Percentiles rank a stretch among this genome's conserved stretches.
Conservation (phyloP, 2,888 invertebrate genomes). For the Sylvicola fuscatus region DNA sequence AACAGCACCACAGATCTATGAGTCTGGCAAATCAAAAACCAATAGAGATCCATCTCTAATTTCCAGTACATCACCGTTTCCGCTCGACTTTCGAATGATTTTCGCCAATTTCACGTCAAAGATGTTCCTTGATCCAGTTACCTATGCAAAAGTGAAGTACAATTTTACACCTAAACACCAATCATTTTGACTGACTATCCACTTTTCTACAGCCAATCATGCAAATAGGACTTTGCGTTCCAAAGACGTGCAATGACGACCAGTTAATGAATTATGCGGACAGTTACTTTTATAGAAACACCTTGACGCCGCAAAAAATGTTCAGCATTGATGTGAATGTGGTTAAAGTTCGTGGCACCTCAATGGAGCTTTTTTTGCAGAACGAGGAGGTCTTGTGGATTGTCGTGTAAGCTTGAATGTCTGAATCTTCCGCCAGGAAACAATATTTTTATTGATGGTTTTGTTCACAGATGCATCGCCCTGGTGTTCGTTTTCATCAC, state of each 20-base stretch:
- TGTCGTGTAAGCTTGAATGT: too few relatives aligned
- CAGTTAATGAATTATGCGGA: slow-evolving; percentile 2
- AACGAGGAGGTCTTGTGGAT: too few relatives aligned
- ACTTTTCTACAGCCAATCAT: slow-evolving; percentile 2
- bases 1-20: neutral
- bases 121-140: slow-evolving; percentile 1
- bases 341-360: neutral
- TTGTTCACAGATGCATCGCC: too few relatives aligned
- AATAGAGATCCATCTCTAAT: too few relatives aligned
- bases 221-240: slow-evolving; percentile 5
- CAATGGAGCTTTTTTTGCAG: too few relatives aligned
- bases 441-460: too few relatives aligned
- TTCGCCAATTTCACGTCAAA: slow-evolving; percentile 4
- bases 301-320: slow-evolving; percentile 1
- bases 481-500: too few relatives aligned
- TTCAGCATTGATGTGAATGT: slow-evolving; percentile 1
- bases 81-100: slow-evolving; percentile 3
- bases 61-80: neutral
- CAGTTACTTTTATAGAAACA: slow-evolving; percentile 1
- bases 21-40: too few relatives aligned
- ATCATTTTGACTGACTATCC: neutral
- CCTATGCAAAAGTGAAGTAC: neutral
- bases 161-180: too few relatives aligned
- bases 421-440: too few relatives aligned
- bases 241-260: slow-evolving; percentile 1